Base-by-base conservation (phyloP, 1,140 invertebrate species). In the Anagrus nilaparvatae region DNA sequence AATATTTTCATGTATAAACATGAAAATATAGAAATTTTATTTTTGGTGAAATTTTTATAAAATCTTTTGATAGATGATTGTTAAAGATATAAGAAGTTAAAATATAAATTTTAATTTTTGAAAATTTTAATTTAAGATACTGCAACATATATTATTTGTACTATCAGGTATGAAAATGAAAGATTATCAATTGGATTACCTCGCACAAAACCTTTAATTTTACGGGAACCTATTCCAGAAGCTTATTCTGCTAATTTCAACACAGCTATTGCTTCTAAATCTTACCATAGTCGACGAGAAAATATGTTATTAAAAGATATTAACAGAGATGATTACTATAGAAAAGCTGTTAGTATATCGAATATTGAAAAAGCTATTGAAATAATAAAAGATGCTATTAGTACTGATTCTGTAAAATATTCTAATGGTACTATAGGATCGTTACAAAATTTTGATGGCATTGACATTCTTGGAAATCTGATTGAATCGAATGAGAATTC, bases 381-480 rank as follows among this genome's bases (percentile, higher is more conserved):
- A 52, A 71, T 75, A 29, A 88, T 82, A 82, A 69, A 79, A 3
- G 79, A 84, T 51, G 81, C 88, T 40, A 76, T 85, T 32, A 73
- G 74, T 20, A 81, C 79, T 28, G 61, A 71, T 21, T 71, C 81
- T 6, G 43, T 53, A 4, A 51, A 71, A 60, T 24, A 17, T 13
- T 52, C 60, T 6, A 69, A 68, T 19, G 76, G 75, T 3, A 60
- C 71, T 8, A 62, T 62, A 2, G 54, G 79, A 12, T 51, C 57
- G 0, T 51, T 87, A 20, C 76, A 74, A 29, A 81, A 86, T 53
- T 60, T 65, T 2, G 74, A 67, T 1, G 87, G 86, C 9, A 88
- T 90, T 39, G 82, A 92, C 50, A 69, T 82, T 20, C 63, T 91
- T 5, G 86, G 85, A 7, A 84, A 89, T 54, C n/a, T n/a, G n/a